These are phyloP conservation scores for Labia minor DNA, from an alignment of 2,888 invertebrate species.

Conservation along the genomic window DNA sequence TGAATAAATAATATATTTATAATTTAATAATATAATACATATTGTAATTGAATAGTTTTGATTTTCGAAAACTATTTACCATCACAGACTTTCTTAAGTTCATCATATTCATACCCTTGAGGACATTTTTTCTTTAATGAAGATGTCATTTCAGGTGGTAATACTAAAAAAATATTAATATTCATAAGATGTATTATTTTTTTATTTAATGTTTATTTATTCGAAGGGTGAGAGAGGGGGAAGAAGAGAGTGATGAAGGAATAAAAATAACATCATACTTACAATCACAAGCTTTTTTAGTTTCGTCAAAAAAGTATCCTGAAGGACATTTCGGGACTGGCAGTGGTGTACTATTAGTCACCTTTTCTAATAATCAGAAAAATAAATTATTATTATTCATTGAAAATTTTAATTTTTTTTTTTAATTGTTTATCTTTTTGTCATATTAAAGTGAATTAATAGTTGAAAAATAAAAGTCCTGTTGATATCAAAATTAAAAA, in stretches of 20 bases:
- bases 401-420: background rate
- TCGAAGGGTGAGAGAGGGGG: no score
- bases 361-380: no score
- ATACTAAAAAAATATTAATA: background rate
- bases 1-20: background rate
- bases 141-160: slow-evolving; percentile 21
- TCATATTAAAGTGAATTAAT: background rate
- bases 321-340: slow-evolving; percentile 44
- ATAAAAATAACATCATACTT: no score
- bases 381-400: no score
- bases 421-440: background rate
- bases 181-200: no score
- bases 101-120: slow-evolving; percentile 29
- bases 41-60: background rate
- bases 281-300: slow-evolving; percentile 32
- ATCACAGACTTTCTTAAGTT: slow-evolving; percentile 27
- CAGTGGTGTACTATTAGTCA: no score
- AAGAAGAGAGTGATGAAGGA: no score
- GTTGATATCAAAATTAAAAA: no score
- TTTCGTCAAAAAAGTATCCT: slow-evolving; percentile 35
- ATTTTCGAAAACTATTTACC: slow-evolving; percentile 26
- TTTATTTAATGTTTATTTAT: no score
- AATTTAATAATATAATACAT: background rate
- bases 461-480: background rate
- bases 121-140: slow-evolving; percentile 28